phyloP scores from a whole-genome alignment of 2,797 vertebrate genomes.

The Sebastes oblongus region DNA sequence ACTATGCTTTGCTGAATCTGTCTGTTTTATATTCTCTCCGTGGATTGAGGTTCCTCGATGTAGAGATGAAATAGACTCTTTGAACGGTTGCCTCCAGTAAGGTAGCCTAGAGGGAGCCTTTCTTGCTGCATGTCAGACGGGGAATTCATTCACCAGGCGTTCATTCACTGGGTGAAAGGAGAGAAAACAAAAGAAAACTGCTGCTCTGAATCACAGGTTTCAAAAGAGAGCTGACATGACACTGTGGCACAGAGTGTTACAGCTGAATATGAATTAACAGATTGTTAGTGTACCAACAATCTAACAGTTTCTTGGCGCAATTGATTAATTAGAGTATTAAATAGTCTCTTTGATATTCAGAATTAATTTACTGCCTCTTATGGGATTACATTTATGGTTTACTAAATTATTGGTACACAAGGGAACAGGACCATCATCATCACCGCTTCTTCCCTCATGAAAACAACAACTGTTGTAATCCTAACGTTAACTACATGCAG shows the following conservation, averaged over 20 bases:
- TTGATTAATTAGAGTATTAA: not conserved
- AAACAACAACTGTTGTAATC: not conserved
- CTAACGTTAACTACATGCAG: slow-evolving; percentile 3
- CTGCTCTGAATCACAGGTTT: slow-evolving; percentile 47
- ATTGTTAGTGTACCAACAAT: not conserved
- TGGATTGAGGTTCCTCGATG: slow-evolving; percentile 21
- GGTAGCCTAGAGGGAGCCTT: slow-evolving; percentile 33
- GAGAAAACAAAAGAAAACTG: slow-evolving; percentile 24
- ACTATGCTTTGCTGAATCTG: slow-evolving; percentile 21
- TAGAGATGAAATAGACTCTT: slow-evolving; percentile 55
- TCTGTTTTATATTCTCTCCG: slow-evolving; percentile 33
- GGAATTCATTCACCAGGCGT: slow-evolving; percentile 55
- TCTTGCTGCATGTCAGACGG: slow-evolving; percentile 45
- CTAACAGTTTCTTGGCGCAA: not conserved
- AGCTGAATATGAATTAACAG: not conserved
- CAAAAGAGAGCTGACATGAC: slow-evolving; percentile 35
- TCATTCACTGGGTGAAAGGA: slow-evolving; percentile 58
- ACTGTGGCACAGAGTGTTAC: slow-evolving; percentile 14
- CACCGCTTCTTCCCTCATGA: not conserved
- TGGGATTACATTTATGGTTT: not conserved
- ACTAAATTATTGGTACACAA: not conserved
- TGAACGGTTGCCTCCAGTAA: slow-evolving; percentile 46
- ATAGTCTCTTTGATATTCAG: not conserved
- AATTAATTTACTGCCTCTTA: not conserved
- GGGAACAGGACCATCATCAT: not conserved